Evolutionary conservation across 2,888 invertebrate genomes (phyloP).

Genomic region (Brachyopa scutellaris): DNA sequence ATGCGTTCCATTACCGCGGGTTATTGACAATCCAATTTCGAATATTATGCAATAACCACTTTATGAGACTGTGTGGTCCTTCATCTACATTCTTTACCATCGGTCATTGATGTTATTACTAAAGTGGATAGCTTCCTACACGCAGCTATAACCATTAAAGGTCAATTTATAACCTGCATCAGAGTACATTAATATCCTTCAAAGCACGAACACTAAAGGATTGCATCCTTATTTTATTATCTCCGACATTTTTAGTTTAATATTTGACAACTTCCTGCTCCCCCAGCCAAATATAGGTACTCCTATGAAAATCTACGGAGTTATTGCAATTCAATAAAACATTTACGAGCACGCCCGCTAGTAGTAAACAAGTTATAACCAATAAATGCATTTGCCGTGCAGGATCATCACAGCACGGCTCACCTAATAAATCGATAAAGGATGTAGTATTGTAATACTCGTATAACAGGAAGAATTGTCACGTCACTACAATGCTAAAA

Average conservation of each 20-base stretch:
- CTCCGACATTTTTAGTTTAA: slow-evolving; percentile 19
- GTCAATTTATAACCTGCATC: slow-evolving; percentile 7
- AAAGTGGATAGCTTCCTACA: no score
- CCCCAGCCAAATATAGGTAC: neutral
- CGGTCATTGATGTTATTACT: no score
- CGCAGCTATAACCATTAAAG: neutral
- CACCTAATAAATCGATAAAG: slow-evolving; percentile 48
- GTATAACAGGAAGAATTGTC: no score
- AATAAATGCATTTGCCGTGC: slow-evolving; percentile 61
- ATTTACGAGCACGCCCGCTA: slow-evolving; percentile 50
- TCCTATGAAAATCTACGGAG: neutral
- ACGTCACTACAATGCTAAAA: slow-evolving; percentile 65
- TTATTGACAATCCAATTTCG: no score
- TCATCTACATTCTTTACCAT: no score
- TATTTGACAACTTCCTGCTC: slow-evolving; percentile 29
- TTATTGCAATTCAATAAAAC: slow-evolving; percentile 45
- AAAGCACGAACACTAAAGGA: neutral
- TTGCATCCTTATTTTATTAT: neutral
- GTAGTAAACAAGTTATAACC: slow-evolving; percentile 66
- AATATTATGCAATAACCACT: no score
- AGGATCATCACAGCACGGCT: slow-evolving; percentile 34
- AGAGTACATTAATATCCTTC: neutral
- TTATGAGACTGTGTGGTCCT: no score
- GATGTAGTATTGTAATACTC: no score
- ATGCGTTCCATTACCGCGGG: no score